phyloP scores from a whole-genome alignment of 2,113 vertebrate genomes.

The Uria aalge region DNA sequence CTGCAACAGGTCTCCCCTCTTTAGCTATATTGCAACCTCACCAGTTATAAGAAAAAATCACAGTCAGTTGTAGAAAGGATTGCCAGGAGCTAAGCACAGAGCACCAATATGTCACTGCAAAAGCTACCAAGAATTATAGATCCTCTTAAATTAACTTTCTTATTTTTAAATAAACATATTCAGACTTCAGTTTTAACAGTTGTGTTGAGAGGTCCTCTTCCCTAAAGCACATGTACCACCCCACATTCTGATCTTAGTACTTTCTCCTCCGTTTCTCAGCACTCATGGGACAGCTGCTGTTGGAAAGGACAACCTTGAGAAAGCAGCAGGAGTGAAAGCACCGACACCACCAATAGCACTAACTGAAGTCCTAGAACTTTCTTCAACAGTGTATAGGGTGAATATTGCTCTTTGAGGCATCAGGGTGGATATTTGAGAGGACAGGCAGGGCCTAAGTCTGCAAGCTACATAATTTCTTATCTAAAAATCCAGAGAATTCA shows the following conservation, averaged over 20 bases:
- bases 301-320: background rate
- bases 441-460: background rate
- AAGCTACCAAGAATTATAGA: background rate
- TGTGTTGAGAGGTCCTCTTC: background rate
- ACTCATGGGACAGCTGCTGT: background rate
- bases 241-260: too few relatives aligned
- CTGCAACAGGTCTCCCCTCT: background rate
- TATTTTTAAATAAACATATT: background rate
- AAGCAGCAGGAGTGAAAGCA: background rate
- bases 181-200: background rate
- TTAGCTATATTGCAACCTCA: background rate
- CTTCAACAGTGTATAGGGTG: background rate
- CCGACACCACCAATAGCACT: rapidly evolving
- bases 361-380: background rate
- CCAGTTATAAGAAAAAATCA: background rate
- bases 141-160: background rate
- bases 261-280: background rate
- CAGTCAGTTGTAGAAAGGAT: background rate
- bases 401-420: background rate
- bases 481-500: background rate
- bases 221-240: rapidly evolving
- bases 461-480: background rate
- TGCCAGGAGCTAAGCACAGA: background rate
- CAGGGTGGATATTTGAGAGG: background rate
- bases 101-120: background rate